Evolutionary conservation across 2,888 invertebrate species (phyloP), one percentile per base, ranked within the genome.

Genomic region (Drosophila aldrichi): DNA sequence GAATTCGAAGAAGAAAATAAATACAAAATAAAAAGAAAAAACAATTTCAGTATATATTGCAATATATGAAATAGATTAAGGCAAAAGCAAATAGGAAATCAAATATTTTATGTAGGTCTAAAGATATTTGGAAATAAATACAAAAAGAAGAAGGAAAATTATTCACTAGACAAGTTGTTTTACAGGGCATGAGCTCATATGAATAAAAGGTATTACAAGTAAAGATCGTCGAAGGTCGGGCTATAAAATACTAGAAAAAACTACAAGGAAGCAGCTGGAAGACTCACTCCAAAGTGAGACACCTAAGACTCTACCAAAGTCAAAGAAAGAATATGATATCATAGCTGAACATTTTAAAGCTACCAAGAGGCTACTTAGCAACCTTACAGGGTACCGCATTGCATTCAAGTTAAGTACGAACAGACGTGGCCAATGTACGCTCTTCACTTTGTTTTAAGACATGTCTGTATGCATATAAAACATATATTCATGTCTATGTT

Each of bases 401-500:
- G 4, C 20, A 29, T 5, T 29, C 18, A n/a, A 48, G 32, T 22
- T 14, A 22, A 44, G 22, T 22, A 8, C 14, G 22, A 14, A 3
- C 14, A 22, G 8, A 25, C 3, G 46, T 9, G 3, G 44, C 44
- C 25, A 46, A 46, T 40, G 3, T 32, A 32, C 18, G 2, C 32
- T 32, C 22, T 22, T 22, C 52, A 9, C 10, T 22, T 36, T 32
- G 10, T 49, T 7, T 2, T 32, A 18, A n/a, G n/a, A 32, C 29
- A 29, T 29, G 20, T 36, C n/a, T n/a, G 29, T 10, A n/a, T n/a
- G n/a, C 29, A n/a, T 16, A 29, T 48, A 29, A 12, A 40, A 29
- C 22, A 29, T 29, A 48, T 29, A 29, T 29, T 3, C 12, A 25
- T 65, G 29, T 29, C 25, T 41, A 43, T 58, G 44, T 62, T 20